Conservation (phyloP, 2,113 vertebrate species). For the Cyprinodon variegatus region DNA sequence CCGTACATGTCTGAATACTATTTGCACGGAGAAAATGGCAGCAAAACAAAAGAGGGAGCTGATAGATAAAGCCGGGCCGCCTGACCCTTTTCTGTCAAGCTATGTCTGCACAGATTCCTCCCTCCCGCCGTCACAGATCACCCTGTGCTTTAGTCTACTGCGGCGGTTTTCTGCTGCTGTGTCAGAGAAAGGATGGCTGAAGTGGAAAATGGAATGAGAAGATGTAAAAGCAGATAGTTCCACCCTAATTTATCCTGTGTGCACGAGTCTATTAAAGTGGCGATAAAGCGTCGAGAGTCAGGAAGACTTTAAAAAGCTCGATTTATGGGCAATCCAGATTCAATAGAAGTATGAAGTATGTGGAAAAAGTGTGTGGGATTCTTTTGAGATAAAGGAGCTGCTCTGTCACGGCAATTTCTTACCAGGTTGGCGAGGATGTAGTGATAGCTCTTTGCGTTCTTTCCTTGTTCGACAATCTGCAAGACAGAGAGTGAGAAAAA, state of each 20-base stretch:
- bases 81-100: slow-evolving; percentile 56
- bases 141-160: not conserved
- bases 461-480: slow-evolving; percentile 93
- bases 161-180: slow-evolving; percentile 12
- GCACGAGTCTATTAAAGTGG: slow-evolving; percentile 41
- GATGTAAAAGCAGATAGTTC: slow-evolving; percentile 39
- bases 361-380: not conserved
- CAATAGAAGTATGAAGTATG: not conserved
- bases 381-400: not conserved
- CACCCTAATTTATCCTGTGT: slow-evolving; percentile 23
- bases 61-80: slow-evolving; percentile 42
- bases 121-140: slow-evolving; percentile 17
- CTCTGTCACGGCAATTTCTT: slow-evolving; percentile 66
- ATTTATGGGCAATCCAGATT: slow-evolving; percentile 17
- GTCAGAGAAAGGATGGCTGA: slow-evolving; percentile 28
- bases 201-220: slow-evolving; percentile 25
- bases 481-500: slow-evolving; percentile 57
- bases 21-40: slow-evolving; percentile 42
- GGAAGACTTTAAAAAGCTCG: slow-evolving; percentile 11
- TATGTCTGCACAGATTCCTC: slow-evolving; percentile 34
- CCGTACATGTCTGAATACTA: slow-evolving; percentile 21
- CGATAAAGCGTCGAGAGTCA: slow-evolving; percentile 21
- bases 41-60: slow-evolving; percentile 42
- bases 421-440: slow-evolving; percentile 99
- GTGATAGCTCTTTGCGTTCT: slow-evolving; percentile 96